These are phyloP conservation scores for Oreonectes daqikongensis DNA, from an alignment of 2,797 vertebrate species.

Conservation along the genomic window DNA sequence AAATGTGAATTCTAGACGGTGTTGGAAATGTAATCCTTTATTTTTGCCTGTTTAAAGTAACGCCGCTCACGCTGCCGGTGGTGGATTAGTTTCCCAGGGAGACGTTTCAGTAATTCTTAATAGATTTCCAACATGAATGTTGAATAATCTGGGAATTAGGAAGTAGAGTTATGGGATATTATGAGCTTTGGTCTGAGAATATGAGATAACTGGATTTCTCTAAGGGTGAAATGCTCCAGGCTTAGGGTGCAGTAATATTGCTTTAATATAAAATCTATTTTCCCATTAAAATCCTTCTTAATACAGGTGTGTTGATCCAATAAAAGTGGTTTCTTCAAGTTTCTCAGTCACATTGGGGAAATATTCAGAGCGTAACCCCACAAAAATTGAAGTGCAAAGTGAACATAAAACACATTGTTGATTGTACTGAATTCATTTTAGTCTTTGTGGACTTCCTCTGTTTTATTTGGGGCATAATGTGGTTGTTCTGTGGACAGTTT, in stretches of 20 bases:
- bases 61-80: background rate
- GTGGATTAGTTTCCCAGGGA: constrained; percentile 30
- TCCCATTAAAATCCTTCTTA: constrained; percentile 19
- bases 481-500: background rate
- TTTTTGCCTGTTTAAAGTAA: background rate
- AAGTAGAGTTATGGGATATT: constrained; percentile 42
- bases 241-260: constrained; percentile 25
- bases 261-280: constrained; percentile 21
- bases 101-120: constrained; percentile 40
- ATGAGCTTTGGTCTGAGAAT: constrained; percentile 38
- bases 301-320: constrained; percentile 8
- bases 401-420: constrained; percentile 1
- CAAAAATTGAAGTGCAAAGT: background rate
- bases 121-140: constrained; percentile 53
- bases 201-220: constrained; percentile 50
- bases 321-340: background rate
- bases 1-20: background rate
- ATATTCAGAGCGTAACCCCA: constrained; percentile 40
- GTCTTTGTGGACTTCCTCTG: background rate
- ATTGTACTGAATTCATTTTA: background rate
- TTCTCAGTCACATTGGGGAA: background rate
- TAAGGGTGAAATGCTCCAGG: constrained; percentile 24
- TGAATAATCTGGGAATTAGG: constrained; percentile 51
- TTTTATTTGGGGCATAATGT: background rate
- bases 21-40: constrained; percentile 3